Evolutionary conservation across 2,888 invertebrate species (phyloP).

Genomic region (Epicampocera succincta): DNA sequence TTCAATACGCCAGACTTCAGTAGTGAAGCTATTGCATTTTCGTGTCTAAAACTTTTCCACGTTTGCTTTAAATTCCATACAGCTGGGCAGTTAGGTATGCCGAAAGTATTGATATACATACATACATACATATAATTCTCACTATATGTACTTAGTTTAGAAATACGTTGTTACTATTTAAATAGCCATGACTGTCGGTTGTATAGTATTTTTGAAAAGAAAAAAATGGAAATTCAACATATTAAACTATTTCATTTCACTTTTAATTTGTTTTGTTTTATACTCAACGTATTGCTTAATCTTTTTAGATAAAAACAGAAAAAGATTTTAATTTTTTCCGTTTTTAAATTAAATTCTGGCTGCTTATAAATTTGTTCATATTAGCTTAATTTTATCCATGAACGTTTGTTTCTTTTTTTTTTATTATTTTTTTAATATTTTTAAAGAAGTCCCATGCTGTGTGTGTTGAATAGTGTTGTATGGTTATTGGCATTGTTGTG

Average conservation of each 20-base stretch:
- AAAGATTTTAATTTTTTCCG: conserved; percentile 8
- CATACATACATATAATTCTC: no score
- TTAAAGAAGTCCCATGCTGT: conserved; percentile 47
- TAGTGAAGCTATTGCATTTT: no score
- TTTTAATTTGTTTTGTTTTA: conserved; percentile 19
- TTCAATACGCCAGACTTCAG: no score
- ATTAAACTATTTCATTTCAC: conserved; percentile 35
- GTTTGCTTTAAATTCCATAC: no score
- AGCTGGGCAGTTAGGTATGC: no score
- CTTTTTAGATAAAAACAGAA: not conserved
- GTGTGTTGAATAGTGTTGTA: conserved; percentile 44
- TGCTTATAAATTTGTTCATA: not conserved
- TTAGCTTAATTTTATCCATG: not conserved
- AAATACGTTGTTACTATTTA: not conserved
- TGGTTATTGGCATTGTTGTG: conserved; percentile 49
- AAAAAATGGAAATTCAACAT: conserved; percentile 4
- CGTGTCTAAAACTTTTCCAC: no score
- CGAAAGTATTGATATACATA: no score
- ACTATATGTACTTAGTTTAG: no score
- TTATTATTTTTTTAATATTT: not conserved
- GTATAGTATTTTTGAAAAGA: no score
- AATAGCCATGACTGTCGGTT: conserved; percentile 30
- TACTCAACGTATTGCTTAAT: conserved; percentile 36
- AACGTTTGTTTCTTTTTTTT: conserved; percentile 13
- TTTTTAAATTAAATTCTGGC: not conserved